Base-by-base conservation (phyloP, 2,888 invertebrate species). In the Pyrocoelia pectoralis region DNA sequence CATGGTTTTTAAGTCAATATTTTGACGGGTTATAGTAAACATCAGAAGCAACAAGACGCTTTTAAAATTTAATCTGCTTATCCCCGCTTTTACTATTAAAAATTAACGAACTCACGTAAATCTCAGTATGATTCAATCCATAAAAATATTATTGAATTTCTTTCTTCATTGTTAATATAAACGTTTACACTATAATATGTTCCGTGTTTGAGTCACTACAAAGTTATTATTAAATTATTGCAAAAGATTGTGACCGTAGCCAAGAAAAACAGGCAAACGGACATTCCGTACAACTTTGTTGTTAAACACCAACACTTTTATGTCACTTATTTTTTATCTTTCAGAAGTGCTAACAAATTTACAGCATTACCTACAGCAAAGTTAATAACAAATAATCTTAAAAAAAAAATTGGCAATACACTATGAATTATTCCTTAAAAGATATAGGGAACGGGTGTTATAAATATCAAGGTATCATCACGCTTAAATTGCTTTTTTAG, bases 151-250 rank as follows among this genome's bases (percentile, higher is more conserved):
- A n/a, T n/a, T n/a, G n/a, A n/a, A n/a, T n/a, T n/a, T n/a, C n/a
- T n/a, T n/a, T n/a, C 6, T 24, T 24, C 24, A 24, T 24, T 24
- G 6, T 24, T 24, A 6, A 24, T 24, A 6, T 24, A 5, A 24
- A 24, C 33, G n/a, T 33, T 33, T 33, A 33, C 9, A n/a, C n/a
- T 33, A 33, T 8, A 33, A 33, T 33, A 4, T n/a, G 33, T n/a
- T 33, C 9, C 33, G 24, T 24, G 24, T 24, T 24, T 33, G 8
- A 33, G n/a, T 8, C 33, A n/a, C 8, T n/a, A n/a, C 33, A 10
- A 33, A 33, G 33, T n/a, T 33, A 33, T 33, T 33, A 33, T 33
- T 33, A 33, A n/a, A 33, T 33, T n/a, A 33, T 33, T 33, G 33
- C 33, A 33, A 33, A 33, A 33, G 33, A 33, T n/a, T n/a, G 8